Conservation (phyloP, 2,888 invertebrate species). For the Eupithecia subumbrata region DNA sequence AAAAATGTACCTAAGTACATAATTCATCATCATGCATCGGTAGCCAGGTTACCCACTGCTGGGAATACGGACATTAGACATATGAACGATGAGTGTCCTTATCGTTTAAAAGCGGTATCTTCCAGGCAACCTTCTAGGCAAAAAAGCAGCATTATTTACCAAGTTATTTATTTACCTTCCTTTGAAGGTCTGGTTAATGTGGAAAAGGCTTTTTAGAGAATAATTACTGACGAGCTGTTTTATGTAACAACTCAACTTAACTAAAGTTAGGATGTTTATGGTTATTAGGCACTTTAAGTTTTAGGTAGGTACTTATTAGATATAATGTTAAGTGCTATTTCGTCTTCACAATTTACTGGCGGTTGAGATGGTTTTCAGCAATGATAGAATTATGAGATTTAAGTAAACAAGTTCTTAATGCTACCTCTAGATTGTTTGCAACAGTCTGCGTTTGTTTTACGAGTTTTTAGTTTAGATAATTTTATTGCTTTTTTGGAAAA, state of each 20-base stretch:
- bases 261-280: not conserved
- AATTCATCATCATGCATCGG: no score
- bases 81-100: not conserved
- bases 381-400: not conserved
- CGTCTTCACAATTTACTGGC: not conserved
- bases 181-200: slow-evolving; percentile 2
- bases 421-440: not conserved
- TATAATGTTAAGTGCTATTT: not conserved
- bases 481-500: no score
- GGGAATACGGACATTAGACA: no score
- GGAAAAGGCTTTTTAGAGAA: not conserved
- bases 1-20: no score
- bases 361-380: not conserved
- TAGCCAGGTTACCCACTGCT: not conserved
- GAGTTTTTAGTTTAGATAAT: no score
- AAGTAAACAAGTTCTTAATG: not conserved
- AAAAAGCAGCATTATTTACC: not conserved
- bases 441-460: not conserved
- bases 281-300: not conserved
- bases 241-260: not conserved
- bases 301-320: not conserved
- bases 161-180: not conserved
- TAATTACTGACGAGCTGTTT: not conserved
- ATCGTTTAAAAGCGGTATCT: not conserved
- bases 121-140: not conserved